These are phyloP conservation scores for Phyllostomus hastatus DNA, from an alignment of 2,113 vertebrate genomes.

Conservation along the genomic window DNA sequence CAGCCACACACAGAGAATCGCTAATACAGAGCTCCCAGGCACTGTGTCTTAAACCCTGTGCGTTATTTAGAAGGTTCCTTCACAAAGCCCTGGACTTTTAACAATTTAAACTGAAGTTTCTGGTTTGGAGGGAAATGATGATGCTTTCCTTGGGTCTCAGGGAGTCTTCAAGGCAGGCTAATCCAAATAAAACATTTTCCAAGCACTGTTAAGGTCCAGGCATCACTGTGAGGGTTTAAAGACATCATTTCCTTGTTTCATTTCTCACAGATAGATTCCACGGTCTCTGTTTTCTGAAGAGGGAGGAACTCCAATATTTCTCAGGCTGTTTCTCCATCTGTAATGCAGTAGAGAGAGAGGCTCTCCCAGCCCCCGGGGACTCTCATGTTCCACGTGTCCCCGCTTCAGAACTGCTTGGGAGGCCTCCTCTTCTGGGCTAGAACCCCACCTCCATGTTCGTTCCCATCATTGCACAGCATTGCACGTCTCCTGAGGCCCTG, in stretches of 20 bases:
- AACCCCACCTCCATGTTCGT: fast-evolving
- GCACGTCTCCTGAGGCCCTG: neutral
- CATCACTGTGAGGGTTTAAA: neutral
- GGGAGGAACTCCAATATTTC: neutral
- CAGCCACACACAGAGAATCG: fast-evolving
- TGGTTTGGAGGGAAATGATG: neutral
- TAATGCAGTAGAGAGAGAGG: neutral
- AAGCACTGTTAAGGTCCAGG: neutral
- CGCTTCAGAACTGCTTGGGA: too few species aligned
- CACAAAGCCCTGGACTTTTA: neutral
- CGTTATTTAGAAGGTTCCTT: neutral
- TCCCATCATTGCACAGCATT: fast-evolving
- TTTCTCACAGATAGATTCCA: neutral
- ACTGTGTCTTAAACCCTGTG: neutral
- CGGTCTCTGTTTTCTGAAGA: neutral
- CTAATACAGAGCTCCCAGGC: neutral
- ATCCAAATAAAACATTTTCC: neutral
- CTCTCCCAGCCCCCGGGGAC: too few species aligned
- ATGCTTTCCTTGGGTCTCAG: neutral
- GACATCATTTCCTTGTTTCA: neutral
- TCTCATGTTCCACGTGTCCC: fast-evolving
- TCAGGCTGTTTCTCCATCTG: neutral
- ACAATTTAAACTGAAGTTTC: neutral
- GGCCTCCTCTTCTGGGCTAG: neutral
- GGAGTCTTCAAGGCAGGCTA: neutral